These are phyloP conservation scores for Pseudomyrmex sp. DNA, from an alignment of 1,140 invertebrate species.

Conservation along the genomic window DNA sequence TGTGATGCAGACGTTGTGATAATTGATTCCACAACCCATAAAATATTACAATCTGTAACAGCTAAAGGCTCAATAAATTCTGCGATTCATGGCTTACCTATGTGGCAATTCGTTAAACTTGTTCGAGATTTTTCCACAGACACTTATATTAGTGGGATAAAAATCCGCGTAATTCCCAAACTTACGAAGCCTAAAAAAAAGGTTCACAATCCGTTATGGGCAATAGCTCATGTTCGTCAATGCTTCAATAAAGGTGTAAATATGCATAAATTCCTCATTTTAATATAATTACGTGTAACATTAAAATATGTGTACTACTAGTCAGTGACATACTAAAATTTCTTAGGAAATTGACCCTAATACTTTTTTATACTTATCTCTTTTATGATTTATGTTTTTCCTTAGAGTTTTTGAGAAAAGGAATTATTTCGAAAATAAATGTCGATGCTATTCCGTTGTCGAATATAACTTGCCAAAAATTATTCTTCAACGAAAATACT, in stretches of 20 bases:
- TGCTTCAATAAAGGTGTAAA: conserved; percentile 57
- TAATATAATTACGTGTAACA: too few relatives aligned
- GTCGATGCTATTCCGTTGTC: conserved; percentile 31
- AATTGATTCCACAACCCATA: not conserved
- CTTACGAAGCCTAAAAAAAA: not conserved
- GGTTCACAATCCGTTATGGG: conserved; percentile 54
- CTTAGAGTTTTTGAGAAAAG: not conserved
- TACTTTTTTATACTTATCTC: too few relatives aligned
- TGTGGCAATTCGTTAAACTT: conserved; percentile 65
- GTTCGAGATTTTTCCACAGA: not conserved
- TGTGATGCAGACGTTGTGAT: conserved; percentile 8
- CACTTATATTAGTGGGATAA: not conserved
- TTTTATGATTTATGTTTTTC: not conserved
- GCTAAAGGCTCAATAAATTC: not conserved
- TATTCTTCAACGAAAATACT: conserved; percentile 21
- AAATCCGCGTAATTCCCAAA: conserved; percentile 24
- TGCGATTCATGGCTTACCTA: conserved; percentile 47
- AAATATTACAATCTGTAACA: not conserved
- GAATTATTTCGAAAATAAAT: not conserved
- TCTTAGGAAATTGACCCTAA: too few relatives aligned
- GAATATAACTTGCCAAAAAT: conserved; percentile 63
- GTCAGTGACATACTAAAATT: too few relatives aligned
- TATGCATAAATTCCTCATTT: not conserved
- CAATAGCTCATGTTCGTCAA: conserved; percentile 57
- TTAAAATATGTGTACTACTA: too few relatives aligned